These are phyloP conservation scores for Drosophila setifemur DNA, from an alignment of 1,140 invertebrate species.

Conservation along the genomic window DNA sequence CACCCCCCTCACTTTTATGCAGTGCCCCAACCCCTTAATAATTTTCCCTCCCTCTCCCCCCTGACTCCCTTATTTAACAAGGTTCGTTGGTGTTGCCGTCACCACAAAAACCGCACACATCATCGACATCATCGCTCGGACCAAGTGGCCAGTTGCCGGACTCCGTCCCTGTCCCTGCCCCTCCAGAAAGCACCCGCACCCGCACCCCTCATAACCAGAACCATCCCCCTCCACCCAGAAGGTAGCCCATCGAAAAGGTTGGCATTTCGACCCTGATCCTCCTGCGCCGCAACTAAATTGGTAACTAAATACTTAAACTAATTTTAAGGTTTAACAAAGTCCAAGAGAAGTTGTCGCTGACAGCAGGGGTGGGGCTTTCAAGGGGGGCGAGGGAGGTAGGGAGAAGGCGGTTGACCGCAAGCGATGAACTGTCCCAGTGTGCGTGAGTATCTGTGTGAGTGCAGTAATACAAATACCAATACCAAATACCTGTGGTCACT, in stretches of 20 bases:
- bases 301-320: slow-evolving; percentile 81
- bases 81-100: not conserved
- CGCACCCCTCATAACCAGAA: not conserved
- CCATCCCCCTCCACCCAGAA: not conserved
- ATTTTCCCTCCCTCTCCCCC: not conserved
- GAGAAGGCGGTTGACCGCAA: slow-evolving; percentile 60
- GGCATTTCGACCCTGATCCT: slow-evolving; percentile 28
- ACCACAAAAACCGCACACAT: slow-evolving; percentile 46
- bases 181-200: no score
- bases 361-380: slow-evolving; percentile 14
- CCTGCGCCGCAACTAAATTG: slow-evolving; percentile 56
- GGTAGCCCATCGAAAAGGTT: not conserved
- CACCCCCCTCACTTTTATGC: not conserved
- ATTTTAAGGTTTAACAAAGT: slow-evolving; percentile 81
- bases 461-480: slow-evolving; percentile 3
- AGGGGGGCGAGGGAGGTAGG: not conserved
- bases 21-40: not conserved
- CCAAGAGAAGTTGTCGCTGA: slow-evolving; percentile 62
- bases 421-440: slow-evolving; percentile 51
- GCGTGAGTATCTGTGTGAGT: not conserved
- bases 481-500: slow-evolving; percentile 55
- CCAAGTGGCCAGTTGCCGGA: slow-evolving; percentile 9
- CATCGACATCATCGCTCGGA: slow-evolving; percentile 36
- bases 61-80: not conserved
- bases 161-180: no score